Evolutionary conservation across 2,888 invertebrate genomes (phyloP), one percentile per base, ranked within the genome.

Genomic region (Drosophila siamana): DNA sequence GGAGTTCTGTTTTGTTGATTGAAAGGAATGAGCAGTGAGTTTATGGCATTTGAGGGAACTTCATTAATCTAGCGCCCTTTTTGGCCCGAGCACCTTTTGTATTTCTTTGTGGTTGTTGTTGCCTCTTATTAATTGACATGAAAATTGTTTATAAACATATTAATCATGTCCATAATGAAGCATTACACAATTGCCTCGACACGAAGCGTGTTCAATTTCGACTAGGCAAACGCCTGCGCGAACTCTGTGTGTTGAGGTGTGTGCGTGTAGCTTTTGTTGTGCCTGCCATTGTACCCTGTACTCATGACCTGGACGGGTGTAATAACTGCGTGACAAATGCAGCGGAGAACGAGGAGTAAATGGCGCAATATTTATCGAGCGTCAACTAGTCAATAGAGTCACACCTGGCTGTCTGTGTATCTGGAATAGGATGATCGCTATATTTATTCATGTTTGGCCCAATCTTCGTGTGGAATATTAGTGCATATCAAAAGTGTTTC

Each of bases 91-190:
- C 11, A 44, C n/a, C 55, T 33, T 36, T 44, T 60, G 43, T 51
- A 9, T 38, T 24, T 19, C 8, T 28, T n/a, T 19, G 28, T 44
- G 33, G 22, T 44, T 41, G 15, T 40, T 66, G 28, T 40, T 56
- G 48, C 61, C 16, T 69, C 54, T 82, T 88, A 88, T 87, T 86
- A 85, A 85, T 88, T 86, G 89, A 88, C 81, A 74, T 74, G 78
- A 67, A 65, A 84, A 81, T 88, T 75, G 79, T 79, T 88, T 86
- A 89, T 86, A 86, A 88, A 87, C 85, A 81, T 81, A 88, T 86
- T 86, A 86, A 88, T 86, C 89, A 89, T 85, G 51, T 30, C 55
- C 68, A 69, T 88, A 85, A 85, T 80, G 85, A 88, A 84, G 81
- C 72, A 80, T 80, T 82, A 80, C 84, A 83, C 88, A 86, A 74